Evolutionary conservation across 2,113 vertebrate genomes (phyloP).

Genomic region (pig (Sus scrofa)): DNA sequence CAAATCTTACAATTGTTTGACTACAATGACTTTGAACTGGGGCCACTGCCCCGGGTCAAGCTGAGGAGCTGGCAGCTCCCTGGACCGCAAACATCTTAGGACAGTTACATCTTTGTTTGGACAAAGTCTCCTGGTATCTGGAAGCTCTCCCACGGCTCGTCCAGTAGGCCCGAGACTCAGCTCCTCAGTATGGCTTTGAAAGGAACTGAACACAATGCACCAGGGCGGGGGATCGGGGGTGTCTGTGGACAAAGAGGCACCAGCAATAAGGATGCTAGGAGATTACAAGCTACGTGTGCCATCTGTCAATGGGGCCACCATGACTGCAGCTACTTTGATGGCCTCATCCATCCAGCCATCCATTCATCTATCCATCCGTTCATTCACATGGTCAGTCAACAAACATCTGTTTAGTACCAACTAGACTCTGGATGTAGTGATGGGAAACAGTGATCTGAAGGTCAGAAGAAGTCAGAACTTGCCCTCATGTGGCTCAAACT

Average conservation of each 20-base stretch:
- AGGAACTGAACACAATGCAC: neutral
- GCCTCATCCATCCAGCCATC: neutral
- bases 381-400: neutral
- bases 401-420: neutral
- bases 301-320: neutral
- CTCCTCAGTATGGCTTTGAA: neutral
- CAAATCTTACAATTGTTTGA: no score
- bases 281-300: no score
- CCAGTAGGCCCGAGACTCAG: neutral
- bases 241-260: neutral
- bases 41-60: neutral
- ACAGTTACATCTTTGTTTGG: neutral
- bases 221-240: no score
- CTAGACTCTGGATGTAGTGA: neutral
- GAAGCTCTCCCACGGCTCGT: neutral
- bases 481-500: neutral
- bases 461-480: neutral
- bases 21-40: fast-evolving
- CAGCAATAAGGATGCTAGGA: no score
- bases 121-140: neutral
- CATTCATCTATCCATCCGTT: neutral
- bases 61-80: no score
- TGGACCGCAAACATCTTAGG: neutral
- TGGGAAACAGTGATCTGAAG: neutral
- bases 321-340: neutral